Conservation (phyloP, 2,888 invertebrate genomes). For the Auanema freiburgensis region DNA sequence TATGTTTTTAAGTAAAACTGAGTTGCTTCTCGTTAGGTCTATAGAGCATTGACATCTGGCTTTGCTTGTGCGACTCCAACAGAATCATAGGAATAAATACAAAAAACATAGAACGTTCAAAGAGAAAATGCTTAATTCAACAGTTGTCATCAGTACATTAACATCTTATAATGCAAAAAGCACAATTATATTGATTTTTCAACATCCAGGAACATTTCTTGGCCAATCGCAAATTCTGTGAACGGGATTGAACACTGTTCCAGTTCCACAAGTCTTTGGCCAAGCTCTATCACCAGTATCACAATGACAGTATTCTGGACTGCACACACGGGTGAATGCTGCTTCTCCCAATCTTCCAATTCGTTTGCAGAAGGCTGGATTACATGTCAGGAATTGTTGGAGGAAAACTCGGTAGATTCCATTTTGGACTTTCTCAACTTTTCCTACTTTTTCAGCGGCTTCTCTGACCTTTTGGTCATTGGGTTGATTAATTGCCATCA, state of each 20-base stretch:
- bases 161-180: too few relatives aligned
- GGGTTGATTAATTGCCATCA: background rate
- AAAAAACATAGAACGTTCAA: too few relatives aligned
- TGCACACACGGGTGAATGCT: background rate
- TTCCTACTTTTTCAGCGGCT: background rate
- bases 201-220: background rate
- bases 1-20: too few relatives aligned
- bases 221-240: slow-evolving; percentile 3
- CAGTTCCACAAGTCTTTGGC: background rate
- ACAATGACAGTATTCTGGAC: background rate
- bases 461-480: background rate
- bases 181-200: too few relatives aligned
- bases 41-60: too few relatives aligned
- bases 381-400: background rate
- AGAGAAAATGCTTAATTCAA: too few relatives aligned
- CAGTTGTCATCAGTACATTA: too few relatives aligned
- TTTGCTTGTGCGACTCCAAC: too few relatives aligned
- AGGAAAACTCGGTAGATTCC: background rate
- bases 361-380: background rate
- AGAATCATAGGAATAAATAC: too few relatives aligned
- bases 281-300: slow-evolving; percentile 3
- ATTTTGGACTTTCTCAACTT: background rate
- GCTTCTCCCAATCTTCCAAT: background rate
- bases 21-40: too few relatives aligned
- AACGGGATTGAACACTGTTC: background rate